A percentile compares a stretch with the other conserved stretches of the same genome.
Evolutionary conservation across 2,888 invertebrate genomes (phyloP).

Genomic region (Pristionchus arcanus): DNA sequence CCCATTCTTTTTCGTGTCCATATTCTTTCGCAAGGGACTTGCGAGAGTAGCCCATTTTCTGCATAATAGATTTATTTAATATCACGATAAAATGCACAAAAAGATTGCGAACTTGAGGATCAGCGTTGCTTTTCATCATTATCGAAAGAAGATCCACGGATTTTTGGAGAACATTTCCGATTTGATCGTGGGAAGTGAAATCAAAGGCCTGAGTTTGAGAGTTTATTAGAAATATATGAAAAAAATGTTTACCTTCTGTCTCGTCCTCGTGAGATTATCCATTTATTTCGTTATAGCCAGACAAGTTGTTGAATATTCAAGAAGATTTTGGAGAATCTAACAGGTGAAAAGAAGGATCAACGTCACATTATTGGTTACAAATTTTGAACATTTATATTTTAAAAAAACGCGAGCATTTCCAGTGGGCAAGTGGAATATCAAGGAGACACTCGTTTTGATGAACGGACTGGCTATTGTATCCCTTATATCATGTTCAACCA

Average conservation of each 20-base stretch:
- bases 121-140: neutral
- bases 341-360: no score
- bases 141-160: neutral
- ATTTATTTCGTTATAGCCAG: no score
- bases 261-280: neutral
- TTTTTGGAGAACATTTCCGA: neutral
- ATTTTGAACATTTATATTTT: no score
- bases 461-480: no score
- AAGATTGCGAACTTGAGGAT: neutral
- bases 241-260: neutral
- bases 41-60: neutral
- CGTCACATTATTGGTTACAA: no score
- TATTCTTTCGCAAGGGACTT: neutral
- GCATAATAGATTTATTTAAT: neutral
- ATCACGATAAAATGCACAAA: no score
- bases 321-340: no score
- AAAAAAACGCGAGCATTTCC: no score
- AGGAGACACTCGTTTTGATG: no score
- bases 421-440: no score
- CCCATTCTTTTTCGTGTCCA: neutral
- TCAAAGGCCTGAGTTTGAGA: neutral
- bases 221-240: neutral
- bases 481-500: no score
- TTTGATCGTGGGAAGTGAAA: neutral
- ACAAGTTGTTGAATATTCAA: no score